phyloP scores from a whole-genome alignment of 2,113 vertebrate species.

The Irena cyanogastra region DNA sequence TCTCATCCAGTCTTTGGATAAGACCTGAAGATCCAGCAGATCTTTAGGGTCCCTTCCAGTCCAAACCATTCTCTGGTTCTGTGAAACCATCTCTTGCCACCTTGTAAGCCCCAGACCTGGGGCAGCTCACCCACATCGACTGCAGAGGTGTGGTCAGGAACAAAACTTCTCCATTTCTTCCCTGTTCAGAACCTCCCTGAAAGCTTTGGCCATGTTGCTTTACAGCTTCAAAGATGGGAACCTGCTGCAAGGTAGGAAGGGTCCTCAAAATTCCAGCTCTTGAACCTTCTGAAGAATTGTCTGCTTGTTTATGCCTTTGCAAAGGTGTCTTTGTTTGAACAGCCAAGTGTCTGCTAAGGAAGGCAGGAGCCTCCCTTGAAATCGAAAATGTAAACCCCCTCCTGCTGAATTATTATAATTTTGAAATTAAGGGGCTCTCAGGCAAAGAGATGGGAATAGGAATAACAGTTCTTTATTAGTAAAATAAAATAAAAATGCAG shows the following conservation, averaged over 20 bases:
- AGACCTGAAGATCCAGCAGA: not conserved
- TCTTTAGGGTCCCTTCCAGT: not conserved
- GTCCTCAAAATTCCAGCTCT: not conserved
- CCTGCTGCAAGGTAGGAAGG: not conserved
- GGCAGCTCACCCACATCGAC: accelerated
- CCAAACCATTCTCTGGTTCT: not conserved
- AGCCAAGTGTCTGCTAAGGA: not conserved
- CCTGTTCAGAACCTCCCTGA: not conserved
- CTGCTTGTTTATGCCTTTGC: not conserved
- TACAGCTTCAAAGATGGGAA: not conserved
- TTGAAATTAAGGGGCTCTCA: not conserved
- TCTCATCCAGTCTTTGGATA: not conserved
- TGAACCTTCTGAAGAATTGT: not conserved
- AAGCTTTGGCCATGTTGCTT: not conserved
- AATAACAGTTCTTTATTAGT: too few species aligned
- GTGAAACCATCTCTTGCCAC: not conserved
- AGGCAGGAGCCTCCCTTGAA: not conserved
- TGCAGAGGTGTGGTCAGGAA: not conserved
- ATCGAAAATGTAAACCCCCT: not conserved
- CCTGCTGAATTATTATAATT: not conserved
- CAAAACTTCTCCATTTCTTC: not conserved
- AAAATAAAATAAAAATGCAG: too few species aligned
- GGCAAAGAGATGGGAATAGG: too few species aligned
- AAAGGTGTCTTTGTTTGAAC: not conserved
- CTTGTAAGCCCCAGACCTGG: not conserved